A percentile compares a stretch with the other conserved stretches of the same genome.
Evolutionary conservation across 2,797 vertebrate genomes (phyloP).

Genomic region (Anomalospiza imberbis): DNA sequence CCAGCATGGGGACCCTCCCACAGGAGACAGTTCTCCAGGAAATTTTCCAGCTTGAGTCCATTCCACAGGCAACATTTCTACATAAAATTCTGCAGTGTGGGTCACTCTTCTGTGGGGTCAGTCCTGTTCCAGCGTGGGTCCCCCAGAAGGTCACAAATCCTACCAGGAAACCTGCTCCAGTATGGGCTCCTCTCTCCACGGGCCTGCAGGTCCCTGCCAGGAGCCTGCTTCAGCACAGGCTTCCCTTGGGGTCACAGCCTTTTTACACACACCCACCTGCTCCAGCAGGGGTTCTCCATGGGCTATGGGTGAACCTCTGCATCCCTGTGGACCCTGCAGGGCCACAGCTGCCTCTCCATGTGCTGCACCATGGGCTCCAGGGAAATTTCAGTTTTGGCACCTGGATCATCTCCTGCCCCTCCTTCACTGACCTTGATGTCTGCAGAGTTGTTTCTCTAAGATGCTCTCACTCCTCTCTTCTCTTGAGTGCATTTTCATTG

Average conservation of each 20-base stretch:
- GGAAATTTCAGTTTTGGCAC: fast-evolving
- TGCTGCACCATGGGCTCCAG: fast-evolving
- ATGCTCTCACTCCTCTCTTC: neutral
- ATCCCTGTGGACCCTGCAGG: neutral
- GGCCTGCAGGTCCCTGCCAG: neutral
- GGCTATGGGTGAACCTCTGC: neutral
- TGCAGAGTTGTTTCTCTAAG: neutral
- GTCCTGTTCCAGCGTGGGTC: fast-evolving
- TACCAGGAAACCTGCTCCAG: neutral
- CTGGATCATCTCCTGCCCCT: neutral
- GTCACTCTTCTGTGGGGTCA: neutral
- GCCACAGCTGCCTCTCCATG: neutral
- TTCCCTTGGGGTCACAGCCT: neutral
- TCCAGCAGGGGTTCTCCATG: fast-evolving
- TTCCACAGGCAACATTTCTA: neutral
- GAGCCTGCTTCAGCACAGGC: neutral
- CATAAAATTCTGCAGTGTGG: neutral
- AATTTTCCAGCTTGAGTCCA: neutral
- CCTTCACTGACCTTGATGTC: neutral
- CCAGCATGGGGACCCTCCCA: fast-evolving
- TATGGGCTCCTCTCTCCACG: fast-evolving
- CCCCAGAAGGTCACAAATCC: neutral
- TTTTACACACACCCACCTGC: too few relatives aligned
- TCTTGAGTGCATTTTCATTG: neutral
- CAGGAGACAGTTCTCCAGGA: neutral